Conservation (phyloP, 2,797 vertebrate genomes). For the Coregonus ussuriensis region DNA sequence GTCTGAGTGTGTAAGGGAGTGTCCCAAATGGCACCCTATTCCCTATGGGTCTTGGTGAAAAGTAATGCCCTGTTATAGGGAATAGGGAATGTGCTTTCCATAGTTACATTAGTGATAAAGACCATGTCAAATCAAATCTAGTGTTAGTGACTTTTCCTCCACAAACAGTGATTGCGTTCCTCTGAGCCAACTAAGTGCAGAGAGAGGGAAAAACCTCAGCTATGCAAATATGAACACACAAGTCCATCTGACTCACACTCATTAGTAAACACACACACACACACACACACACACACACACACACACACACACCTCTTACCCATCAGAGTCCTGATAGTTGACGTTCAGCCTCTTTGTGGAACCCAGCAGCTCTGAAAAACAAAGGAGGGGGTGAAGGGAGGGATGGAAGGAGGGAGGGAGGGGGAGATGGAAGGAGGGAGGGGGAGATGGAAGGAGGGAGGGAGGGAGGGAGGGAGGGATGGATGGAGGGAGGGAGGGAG, state of each 20-base stretch:
- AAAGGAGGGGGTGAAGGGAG: constrained; percentile 10
- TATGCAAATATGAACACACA: constrained; percentile 14
- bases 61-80: too few species aligned
- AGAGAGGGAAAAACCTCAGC: not conserved
- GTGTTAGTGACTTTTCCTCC: constrained; percentile 18
- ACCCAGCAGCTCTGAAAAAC: constrained; percentile 88
- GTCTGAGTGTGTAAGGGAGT: not conserved
- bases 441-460: too few species aligned
- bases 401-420: too few species aligned
- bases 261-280: not conserved
- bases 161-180: constrained; percentile 22
- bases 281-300: too few species aligned
- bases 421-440: too few species aligned
- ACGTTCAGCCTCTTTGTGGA: constrained; percentile 93
- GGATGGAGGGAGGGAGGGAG: too few species aligned
- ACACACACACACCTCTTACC: constrained; percentile 51
- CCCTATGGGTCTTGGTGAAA: too few species aligned
- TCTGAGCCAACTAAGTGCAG: constrained; percentile 30
- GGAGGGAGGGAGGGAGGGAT: too few species aligned
- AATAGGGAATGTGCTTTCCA: too few species aligned
- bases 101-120: too few species aligned
- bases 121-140: constrained; percentile 30
- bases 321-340: constrained; percentile 92
- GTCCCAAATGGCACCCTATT: too few species aligned
- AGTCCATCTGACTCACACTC: constrained; percentile 7